These are phyloP conservation scores for Tiliqua scincoides DNA, from an alignment of 2,113 vertebrate species.

Conservation along the genomic window DNA sequence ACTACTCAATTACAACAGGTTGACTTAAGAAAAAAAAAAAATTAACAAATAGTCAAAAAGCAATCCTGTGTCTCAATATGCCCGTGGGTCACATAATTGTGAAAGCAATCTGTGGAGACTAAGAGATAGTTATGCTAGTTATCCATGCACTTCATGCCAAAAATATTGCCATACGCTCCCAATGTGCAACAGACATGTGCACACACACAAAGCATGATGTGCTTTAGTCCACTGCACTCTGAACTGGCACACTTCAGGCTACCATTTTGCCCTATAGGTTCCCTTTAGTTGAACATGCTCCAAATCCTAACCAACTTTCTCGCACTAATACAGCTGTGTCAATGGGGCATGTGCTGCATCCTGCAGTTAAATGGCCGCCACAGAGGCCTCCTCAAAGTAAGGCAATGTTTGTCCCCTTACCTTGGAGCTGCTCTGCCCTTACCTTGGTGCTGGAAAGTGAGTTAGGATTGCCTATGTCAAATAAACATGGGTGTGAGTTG, in stretches of 20 bases:
- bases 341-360: no score
- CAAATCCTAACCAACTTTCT: no score
- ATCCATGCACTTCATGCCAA: background rate
- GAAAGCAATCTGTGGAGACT: background rate
- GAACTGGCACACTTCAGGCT: no score
- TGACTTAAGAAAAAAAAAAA: background rate
- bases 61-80: background rate
- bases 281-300: background rate
- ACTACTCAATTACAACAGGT: background rate
- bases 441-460: no score
- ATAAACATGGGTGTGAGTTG: background rate
- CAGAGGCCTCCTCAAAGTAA: no score
- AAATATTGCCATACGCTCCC: background rate
- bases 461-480: no score
- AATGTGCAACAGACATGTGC: background rate
- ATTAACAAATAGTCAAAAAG: background rate
- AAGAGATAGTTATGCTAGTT: background rate
- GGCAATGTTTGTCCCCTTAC: no score
- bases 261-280: background rate
- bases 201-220: background rate
- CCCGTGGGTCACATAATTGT: background rate
- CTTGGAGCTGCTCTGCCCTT: no score
- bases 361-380: no score
- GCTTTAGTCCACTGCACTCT: no score
- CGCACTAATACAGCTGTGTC: no score